Conservation (phyloP, 2,113 vertebrate genomes). For the Hippocampus comes region DNA sequence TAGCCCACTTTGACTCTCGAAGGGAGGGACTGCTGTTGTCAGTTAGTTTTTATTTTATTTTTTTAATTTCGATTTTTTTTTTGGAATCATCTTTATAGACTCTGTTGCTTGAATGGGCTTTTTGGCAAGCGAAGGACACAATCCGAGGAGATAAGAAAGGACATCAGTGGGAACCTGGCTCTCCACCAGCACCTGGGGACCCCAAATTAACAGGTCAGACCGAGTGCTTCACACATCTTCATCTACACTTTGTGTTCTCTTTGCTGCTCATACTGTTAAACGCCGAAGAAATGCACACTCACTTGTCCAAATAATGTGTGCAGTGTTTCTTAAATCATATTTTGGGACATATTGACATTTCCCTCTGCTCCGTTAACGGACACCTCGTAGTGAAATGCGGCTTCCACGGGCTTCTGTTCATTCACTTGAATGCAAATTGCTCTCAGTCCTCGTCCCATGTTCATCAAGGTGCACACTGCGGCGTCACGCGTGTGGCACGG, state of each 20-base stretch:
- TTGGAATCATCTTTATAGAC: not conserved
- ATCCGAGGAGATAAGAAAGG: slow-evolving; percentile 18
- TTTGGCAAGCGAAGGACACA: slow-evolving; percentile 31
- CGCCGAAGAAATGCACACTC: not conserved
- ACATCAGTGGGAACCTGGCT: slow-evolving; percentile 43
- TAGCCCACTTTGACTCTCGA: slow-evolving; percentile 38
- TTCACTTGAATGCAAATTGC: not conserved
- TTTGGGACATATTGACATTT: not conserved
- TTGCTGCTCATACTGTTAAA: not conserved
- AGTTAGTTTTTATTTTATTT: not conserved
- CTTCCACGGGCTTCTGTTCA: not conserved
- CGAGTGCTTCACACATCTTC: not conserved
- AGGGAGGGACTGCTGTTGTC: slow-evolving; percentile 21
- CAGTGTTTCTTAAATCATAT: not conserved
- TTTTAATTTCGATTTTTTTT: not conserved
- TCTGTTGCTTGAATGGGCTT: slow-evolving; percentile 7
- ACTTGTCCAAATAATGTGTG: not conserved
- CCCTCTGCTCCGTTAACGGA: not conserved
- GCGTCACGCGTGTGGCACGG: not conserved
- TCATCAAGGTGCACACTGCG: not conserved
- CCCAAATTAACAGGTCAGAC: slow-evolving; percentile 55
- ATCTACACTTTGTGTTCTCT: not conserved
- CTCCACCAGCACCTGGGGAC: slow-evolving; percentile 25
- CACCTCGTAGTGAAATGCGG: not conserved
- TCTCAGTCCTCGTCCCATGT: not conserved